Evolutionary conservation across 1,140 invertebrate species (phyloP).

Genomic region (Globodera rostochiensis): DNA sequence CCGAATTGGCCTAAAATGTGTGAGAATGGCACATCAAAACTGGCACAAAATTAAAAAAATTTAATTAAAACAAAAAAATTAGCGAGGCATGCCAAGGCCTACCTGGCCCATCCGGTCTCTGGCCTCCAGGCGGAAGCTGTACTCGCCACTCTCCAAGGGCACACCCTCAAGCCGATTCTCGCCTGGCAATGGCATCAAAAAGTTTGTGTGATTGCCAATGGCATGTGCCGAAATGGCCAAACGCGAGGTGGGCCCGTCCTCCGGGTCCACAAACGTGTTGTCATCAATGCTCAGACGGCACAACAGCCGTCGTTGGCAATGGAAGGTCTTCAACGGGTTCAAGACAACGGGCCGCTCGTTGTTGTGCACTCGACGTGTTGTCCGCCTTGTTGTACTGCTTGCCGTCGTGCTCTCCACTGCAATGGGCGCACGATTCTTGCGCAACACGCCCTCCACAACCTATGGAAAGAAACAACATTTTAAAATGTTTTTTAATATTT

Average conservation of each 20-base stretch:
- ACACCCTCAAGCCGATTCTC: conserved; percentile 26
- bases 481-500: too few relatives aligned
- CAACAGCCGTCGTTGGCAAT: conserved; percentile 29
- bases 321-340: conserved; percentile 34
- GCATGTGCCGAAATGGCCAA: conserved; percentile 25
- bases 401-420: neutral
- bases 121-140: conserved; percentile 35
- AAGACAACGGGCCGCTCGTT: conserved; percentile 25
- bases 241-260: conserved; percentile 29
- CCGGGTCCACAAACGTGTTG: conserved; percentile 39
- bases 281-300: conserved; percentile 33
- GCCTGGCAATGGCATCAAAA: conserved; percentile 24
- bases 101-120: conserved; percentile 27
- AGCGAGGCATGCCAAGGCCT: neutral
- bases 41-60: neutral
- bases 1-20: conserved; percentile 35
- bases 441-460: conserved; percentile 27
- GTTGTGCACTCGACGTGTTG: conserved; percentile 31
- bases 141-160: conserved; percentile 26
- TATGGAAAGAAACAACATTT: neutral
- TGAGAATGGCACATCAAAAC: neutral
- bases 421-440: conserved; percentile 16
- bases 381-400: conserved; percentile 19
- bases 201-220: conserved; percentile 30
- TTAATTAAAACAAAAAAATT: conserved; percentile 7